Evolutionary conservation across 2,113 vertebrate genomes (phyloP).

Genomic region (Brachyhypopomus occidentalis): DNA sequence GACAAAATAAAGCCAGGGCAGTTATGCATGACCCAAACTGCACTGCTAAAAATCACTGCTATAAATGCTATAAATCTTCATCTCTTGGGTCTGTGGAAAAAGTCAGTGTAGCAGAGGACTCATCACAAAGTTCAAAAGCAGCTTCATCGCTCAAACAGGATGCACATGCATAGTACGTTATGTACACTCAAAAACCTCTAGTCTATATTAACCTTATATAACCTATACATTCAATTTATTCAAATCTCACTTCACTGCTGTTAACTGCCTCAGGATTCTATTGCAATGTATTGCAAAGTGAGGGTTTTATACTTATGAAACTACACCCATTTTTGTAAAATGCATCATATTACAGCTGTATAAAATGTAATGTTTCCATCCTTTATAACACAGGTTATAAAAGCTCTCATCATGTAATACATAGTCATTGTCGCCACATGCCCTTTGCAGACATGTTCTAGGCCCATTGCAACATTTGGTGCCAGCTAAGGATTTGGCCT

Average conservation of each 20-base stretch:
- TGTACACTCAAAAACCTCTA: background rate
- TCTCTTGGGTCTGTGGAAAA: background rate
- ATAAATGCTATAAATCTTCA: no score
- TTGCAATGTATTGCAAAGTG: background rate
- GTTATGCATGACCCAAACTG: background rate
- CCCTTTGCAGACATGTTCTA: background rate
- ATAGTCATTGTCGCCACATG: no score
- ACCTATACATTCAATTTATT: background rate
- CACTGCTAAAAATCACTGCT: slow-evolving; percentile 13
- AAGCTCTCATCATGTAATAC: no score
- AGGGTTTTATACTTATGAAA: background rate
- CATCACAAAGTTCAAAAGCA: background rate
- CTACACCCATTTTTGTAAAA: background rate
- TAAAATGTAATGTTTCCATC: no score
- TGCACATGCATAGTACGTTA: background rate
- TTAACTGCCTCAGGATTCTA: background rate
- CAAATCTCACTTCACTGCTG: background rate
- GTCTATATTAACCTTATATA: background rate
- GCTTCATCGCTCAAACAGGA: background rate
- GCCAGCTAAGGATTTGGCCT: slow-evolving; percentile 42
- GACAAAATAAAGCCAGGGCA: background rate
- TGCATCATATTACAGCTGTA: no score
- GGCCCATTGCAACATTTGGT: slow-evolving; percentile 19
- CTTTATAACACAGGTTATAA: no score
- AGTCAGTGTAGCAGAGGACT: background rate